Base-by-base conservation (phyloP, 2,113 vertebrate genomes). In the Poeciliopsis turrubarensis region DNA sequence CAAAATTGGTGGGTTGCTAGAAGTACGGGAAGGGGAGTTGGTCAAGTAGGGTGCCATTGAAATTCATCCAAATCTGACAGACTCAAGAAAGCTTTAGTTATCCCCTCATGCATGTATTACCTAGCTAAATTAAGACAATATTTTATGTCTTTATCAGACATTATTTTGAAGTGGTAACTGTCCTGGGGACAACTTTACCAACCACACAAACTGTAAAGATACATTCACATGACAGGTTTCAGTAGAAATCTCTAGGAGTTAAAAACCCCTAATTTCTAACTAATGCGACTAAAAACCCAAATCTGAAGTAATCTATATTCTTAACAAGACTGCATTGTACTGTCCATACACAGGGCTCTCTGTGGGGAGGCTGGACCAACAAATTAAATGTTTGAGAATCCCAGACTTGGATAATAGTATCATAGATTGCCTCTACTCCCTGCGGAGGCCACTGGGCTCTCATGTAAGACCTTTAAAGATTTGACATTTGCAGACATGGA, bases 401-500 rank as follows among this genome's bases (percentile, higher is more conserved):
- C 70, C 47, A 61, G 65, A 79, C 70, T 78, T 64, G 61, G 68
- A 83, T 75, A 72, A 73, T 27, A 73, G 78, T 57, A 70, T 73
- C 72, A 74, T 44, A n/a, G 67, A 72, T 73, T 26, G 70, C 61
- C 70, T 68, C 66, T 57, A 47, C 73, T 85, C 80, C 76, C 73
- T 2, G 25, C 72, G 62, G 77, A 72, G 51, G 72, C 67, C 83
- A 60, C 63, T 0, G 32, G 74, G 41, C 72, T 81, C 67, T 61
- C 29, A 10, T 63, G 78, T 76, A 75, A 79, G 82, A 89, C 85
- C 87, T 86, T 82, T 71, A 83, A 79, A 87, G 73, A 89, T 83
- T 47, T 92, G 89, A 89, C 91, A 91, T 91, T 92, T 92, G 70
- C 84, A 76, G 80, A 82, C 88, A 90, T 86, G 88, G 81, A 88